Evolutionary conservation across 1,140 invertebrate species (phyloP), one percentile per base, ranked within the genome.

Genomic region (Zaprionus kolodkinae): DNA sequence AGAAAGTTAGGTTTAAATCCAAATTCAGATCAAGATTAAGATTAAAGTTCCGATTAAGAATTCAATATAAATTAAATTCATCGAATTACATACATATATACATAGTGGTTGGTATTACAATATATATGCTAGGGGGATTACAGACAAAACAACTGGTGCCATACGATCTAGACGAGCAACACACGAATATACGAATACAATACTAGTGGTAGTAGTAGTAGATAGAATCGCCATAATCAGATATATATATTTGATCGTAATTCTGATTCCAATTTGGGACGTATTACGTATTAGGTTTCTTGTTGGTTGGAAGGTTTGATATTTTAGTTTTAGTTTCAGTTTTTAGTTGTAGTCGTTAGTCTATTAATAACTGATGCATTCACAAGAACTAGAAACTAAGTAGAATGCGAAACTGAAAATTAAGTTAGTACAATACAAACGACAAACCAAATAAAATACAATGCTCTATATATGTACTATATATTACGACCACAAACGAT

Each of bases 1-100:
- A 30, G 27, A 7, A 1, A 35, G 6, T 35, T 35, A 15, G 40
- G 17, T 61, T 17, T 5, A 43, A 15, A 61, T 50, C 4, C 10
- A 50, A 50, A 50, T 50, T 50, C 45, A 50, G 45, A 50, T 50
- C 45, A 25, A 50, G 17, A 50, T 50, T 25, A 50, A 50, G 45
- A 50, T 50, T 50, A 50, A 15, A 36, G 27, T 63, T 35, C 45
- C 38, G 35, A 56, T 54, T 40, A 45, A 40, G 43, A 59, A 52
- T 57, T 72, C 60, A 40, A 72, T 59, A 30, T 66, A 50, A 66
- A 72, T 56, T 15, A 67, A 69, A 62, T 3, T 73, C 38, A 27
- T 73, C 33, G 71, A 54, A 62, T 69, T 69, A 62, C 50, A 73
- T 68, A 68, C 65, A 73, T 73, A 73, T 73, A 73, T 68, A 73